Evolutionary conservation across 2,797 vertebrate genomes (phyloP).

Genomic region (Sparus aurata): DNA sequence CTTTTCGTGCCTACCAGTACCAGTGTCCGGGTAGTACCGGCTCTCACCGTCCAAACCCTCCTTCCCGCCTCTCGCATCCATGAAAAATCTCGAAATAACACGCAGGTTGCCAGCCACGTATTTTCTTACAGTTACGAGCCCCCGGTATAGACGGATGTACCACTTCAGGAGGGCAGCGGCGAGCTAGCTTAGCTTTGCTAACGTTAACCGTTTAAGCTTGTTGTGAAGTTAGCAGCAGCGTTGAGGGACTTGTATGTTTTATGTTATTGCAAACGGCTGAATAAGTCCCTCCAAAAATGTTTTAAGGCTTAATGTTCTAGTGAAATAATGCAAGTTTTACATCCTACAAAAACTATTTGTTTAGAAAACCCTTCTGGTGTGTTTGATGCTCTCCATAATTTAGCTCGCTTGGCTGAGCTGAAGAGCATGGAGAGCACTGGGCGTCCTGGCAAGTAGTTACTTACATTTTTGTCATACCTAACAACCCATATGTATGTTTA

Average conservation of each 20-base stretch:
- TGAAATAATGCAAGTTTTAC: too few species aligned
- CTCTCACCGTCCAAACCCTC: too few species aligned
- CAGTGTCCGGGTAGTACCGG: too few species aligned
- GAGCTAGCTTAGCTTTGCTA: not conserved
- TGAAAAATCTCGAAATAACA: too few species aligned
- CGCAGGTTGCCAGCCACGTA: not conserved
- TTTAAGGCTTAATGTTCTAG: too few species aligned
- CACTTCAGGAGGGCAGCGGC: not conserved
- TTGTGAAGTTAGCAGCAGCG: not conserved
- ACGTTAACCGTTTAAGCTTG: not conserved
- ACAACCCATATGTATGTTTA: not conserved
- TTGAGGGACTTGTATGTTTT: not conserved
- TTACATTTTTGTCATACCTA: not conserved
- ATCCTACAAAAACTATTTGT: not conserved
- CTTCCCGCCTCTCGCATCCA: too few species aligned
- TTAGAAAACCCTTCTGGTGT: constrained; percentile 5
- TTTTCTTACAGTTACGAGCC: too few species aligned
- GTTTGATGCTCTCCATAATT: too few species aligned
- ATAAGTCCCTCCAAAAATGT: too few species aligned
- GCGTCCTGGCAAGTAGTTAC: not conserved
- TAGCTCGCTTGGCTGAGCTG: too few species aligned
- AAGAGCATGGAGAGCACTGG: not conserved
- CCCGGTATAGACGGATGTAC: too few species aligned
- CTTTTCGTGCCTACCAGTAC: too few species aligned
- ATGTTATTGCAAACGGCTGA: not conserved